phyloP scores from a whole-genome alignment of 2,113 vertebrate genomes.

The Ptyas mucosa region DNA sequence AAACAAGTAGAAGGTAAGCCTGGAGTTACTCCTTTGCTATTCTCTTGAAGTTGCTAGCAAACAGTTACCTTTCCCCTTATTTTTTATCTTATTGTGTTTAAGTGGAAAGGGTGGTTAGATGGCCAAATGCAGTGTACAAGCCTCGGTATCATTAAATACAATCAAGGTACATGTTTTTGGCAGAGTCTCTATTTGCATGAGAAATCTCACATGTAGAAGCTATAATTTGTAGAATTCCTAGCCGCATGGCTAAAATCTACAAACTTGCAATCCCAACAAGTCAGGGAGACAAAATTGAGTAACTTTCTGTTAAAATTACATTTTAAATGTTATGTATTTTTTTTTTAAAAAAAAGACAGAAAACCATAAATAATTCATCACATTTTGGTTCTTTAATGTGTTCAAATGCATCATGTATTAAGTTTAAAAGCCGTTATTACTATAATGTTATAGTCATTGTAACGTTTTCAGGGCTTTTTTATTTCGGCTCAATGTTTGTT shows the following conservation, averaged over 20 bases:
- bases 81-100: background rate
- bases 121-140: background rate
- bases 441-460: slow-evolving; percentile 8
- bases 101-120: background rate
- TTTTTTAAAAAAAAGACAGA: background rate
- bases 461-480: slow-evolving; percentile 53
- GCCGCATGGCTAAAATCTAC: background rate
- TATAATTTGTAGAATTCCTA: background rate
- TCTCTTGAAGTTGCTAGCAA: background rate
- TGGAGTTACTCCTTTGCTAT: background rate
- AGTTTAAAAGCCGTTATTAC: slow-evolving; percentile 42
- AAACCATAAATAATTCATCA: slow-evolving; percentile 13
- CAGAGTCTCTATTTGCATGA: background rate
- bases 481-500: slow-evolving; percentile 57
- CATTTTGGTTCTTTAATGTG: background rate
- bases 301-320: background rate
- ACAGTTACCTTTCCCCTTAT: background rate
- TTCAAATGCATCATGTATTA: slow-evolving; percentile 39
- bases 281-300: background rate
- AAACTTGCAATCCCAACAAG: background rate
- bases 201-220: background rate
- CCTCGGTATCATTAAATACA: background rate
- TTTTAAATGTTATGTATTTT: background rate
- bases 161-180: background rate
- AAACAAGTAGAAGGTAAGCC: background rate